Base-by-base conservation (phyloP, 2,113 vertebrate species). In the Phalacrocorax pelagicus region DNA sequence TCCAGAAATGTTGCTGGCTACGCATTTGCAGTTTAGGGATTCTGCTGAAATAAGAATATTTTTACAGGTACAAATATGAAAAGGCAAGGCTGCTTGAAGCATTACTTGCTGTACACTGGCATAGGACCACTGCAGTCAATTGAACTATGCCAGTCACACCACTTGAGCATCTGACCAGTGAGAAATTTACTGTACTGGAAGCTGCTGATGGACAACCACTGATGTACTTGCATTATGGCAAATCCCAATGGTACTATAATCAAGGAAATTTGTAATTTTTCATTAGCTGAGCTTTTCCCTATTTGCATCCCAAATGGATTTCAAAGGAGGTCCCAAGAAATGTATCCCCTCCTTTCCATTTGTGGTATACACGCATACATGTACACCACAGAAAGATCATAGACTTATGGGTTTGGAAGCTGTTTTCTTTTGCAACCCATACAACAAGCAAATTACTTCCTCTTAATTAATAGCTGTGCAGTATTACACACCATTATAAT, bases 281-380 rank as follows among this genome's bases (percentile, higher is more conserved):
- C 24, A 30, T 10, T 5, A 71, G 1, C 8, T 59, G 32, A 78
- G 17, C 1, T 66, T 77, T 94, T 44, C 2, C 5, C 2, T 58
- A 14, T 6, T 65, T 63, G 19, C 42, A 86, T 67, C 3, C 8
- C 30, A 91, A 54, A n/a, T 1, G 3, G 17, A 42, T 57, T 90
- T 58, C 22, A 88, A 65, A 66, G 26, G 22, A 86, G 2, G 3
- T 70, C 8, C 7, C 12, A 78, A 81, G 8, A 4, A 69, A 23
- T 38, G 1, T 22, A 52, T 70, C 38, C 52, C 30, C 12, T 66
- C 2, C 3, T 70, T 93, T 82, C 11, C 5, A 14, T 86, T 92
- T 86, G 8, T 54, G 44, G 5, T 51, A 49, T 42, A 27, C 1
- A 0, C 1, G 18, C 20, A 42, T 24, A 30, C 2, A 51, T 13